phyloP scores from a whole-genome alignment of 2,888 invertebrate species.

The Plebejus melissa region DNA sequence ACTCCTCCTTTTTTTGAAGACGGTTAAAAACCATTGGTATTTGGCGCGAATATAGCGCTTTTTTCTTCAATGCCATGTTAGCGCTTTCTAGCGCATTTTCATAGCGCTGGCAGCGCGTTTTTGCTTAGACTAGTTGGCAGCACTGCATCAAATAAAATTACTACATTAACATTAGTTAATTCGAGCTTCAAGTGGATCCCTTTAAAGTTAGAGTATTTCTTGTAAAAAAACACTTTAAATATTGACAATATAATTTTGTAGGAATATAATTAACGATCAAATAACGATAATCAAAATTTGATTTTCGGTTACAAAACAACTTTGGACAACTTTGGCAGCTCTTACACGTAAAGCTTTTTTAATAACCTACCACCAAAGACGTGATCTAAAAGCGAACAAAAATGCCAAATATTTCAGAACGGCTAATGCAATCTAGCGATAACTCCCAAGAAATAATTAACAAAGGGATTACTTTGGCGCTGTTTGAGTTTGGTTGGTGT shows the following conservation, averaged over 20 bases:
- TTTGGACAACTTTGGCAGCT: background rate
- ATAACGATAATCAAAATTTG: background rate
- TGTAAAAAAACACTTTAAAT: background rate
- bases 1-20: too few relatives aligned
- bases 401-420: background rate
- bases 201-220: too few relatives aligned
- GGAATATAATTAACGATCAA: background rate
- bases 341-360: background rate
- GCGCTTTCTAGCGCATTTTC: too few relatives aligned
- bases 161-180: background rate
- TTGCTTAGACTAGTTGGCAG: too few relatives aligned
- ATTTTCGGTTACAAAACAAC: background rate
- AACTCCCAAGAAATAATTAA: background rate
- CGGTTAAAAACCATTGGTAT: too few relatives aligned
- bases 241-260: background rate
- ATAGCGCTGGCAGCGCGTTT: too few relatives aligned
- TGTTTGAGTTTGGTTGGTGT: background rate
- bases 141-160: conserved; percentile 1
- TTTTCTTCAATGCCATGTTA: too few relatives aligned
- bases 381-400: background rate
- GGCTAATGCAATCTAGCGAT: background rate
- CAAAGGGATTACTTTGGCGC: conserved; percentile 20
- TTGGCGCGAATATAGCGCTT: too few relatives aligned
- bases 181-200: background rate
- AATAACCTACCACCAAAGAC: background rate